Evolutionary conservation across 2,113 vertebrate genomes (phyloP).

Genomic region (Callaeas wilsoni): DNA sequence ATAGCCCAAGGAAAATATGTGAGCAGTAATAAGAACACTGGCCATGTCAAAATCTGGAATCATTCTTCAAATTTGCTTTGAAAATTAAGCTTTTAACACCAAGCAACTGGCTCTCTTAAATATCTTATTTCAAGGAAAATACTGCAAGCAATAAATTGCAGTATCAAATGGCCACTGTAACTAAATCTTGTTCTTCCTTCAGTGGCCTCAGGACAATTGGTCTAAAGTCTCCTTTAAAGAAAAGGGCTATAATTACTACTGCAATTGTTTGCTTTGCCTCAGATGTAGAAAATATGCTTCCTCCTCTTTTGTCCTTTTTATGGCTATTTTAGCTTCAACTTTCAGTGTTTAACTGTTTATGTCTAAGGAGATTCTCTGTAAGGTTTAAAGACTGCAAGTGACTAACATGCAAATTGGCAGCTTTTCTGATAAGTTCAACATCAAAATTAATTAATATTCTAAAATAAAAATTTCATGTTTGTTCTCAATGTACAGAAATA

Average conservation of each 20-base stretch:
- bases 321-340: not conserved
- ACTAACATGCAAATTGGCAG: not conserved
- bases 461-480: not conserved
- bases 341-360: not conserved
- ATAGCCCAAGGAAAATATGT: constrained; percentile 59
- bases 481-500: not conserved
- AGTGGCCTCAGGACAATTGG: constrained; percentile 63
- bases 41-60: constrained; percentile 74
- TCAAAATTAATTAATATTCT: not conserved
- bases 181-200: constrained; percentile 67
- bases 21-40: constrained; percentile 66
- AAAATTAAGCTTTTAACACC: constrained; percentile 77
- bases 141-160: constrained; percentile 63
- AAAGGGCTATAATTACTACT: constrained; percentile 61
- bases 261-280: constrained; percentile 54
- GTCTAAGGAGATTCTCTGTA: not conserved
- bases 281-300: constrained; percentile 36
- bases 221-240: constrained; percentile 39
- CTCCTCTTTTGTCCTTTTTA: constrained; percentile 3
- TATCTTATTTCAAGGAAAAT: constrained; percentile 77
- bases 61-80: constrained; percentile 74
- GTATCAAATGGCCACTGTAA: constrained; percentile 70
- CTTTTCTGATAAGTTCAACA: not conserved
- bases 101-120: constrained; percentile 59
- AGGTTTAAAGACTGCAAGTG: not conserved